Conservation (phyloP, 2,113 vertebrate species). For the Phalacrocorax carbo region DNA sequence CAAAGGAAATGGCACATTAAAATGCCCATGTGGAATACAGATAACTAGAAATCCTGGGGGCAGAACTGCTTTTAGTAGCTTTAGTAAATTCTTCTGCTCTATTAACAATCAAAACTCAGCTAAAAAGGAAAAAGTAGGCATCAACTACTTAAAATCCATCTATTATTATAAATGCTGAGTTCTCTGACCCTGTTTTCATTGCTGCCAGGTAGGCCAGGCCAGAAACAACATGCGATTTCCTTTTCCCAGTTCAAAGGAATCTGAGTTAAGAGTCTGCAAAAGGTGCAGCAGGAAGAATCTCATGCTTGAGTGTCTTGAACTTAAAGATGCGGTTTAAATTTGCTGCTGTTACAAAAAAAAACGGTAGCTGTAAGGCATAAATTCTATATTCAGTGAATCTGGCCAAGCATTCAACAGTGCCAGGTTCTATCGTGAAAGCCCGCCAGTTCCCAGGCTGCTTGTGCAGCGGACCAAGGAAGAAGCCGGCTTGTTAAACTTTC, state of each 20-base stretch:
- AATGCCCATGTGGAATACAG: not conserved
- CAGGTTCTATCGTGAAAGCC: not conserved
- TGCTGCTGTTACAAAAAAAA: not conserved
- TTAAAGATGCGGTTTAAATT: not conserved
- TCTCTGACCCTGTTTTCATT: not conserved
- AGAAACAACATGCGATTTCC: constrained; percentile 34
- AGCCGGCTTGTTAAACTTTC: not conserved
- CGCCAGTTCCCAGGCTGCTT: not conserved
- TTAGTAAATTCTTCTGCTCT: constrained; percentile 12
- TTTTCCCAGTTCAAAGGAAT: constrained; percentile 31
- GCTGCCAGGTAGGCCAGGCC: constrained; percentile 27
- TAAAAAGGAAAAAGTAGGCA: not conserved
- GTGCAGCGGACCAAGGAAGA: not conserved
- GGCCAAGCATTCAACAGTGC: not conserved
- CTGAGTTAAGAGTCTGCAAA: not conserved
- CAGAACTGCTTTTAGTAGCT: not conserved
- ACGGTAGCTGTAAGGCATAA: not conserved
- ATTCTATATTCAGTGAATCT: not conserved
- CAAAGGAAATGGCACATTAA: constrained; percentile 45
- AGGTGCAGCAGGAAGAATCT: constrained; percentile 25
- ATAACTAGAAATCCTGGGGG: constrained; percentile 24
- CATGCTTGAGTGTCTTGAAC: not conserved
- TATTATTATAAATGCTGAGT: not conserved
- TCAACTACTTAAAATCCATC: not conserved
- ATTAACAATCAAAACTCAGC: constrained; percentile 20